phyloP scores from a whole-genome alignment of 2,888 invertebrate genomes.

The Pollenia labialis region DNA sequence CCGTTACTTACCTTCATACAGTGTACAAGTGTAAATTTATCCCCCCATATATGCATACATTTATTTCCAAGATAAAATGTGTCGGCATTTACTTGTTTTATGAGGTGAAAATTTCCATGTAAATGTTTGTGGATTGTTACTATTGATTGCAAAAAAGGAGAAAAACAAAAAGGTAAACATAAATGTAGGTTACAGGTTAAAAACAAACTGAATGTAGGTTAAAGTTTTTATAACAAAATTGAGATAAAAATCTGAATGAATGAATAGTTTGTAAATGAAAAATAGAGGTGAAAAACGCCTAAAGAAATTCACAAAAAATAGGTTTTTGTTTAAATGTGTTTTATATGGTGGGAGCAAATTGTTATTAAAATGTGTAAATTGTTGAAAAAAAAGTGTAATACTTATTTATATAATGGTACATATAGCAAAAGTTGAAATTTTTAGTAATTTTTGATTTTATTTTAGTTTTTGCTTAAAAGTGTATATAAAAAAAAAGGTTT shows the following conservation, averaged over 20 bases:
- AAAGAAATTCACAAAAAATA: slow-evolving; percentile 1
- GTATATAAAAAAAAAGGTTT: too few species aligned
- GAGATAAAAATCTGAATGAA: slow-evolving; percentile 47
- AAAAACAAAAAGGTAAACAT: slow-evolving; percentile 11
- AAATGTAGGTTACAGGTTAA: slow-evolving; percentile 67
- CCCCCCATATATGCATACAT: not conserved
- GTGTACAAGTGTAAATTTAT: not conserved
- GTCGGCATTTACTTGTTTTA: slow-evolving; percentile 52
- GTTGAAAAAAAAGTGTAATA: not conserved
- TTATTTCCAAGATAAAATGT: slow-evolving; percentile 16
- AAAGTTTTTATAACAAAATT: slow-evolving; percentile 45
- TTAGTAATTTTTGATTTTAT: too few species aligned
- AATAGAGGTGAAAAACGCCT: slow-evolving; percentile 4
- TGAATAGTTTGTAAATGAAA: slow-evolving; percentile 16
- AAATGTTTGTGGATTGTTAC: slow-evolving; percentile 57
- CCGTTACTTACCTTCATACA: not conserved
- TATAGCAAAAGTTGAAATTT: too few species aligned
- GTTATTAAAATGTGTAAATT: slow-evolving; percentile 4
- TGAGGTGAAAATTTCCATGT: slow-evolving; percentile 72
- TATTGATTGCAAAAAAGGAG: slow-evolving; percentile 52
- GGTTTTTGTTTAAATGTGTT: not conserved
- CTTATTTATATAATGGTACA: too few species aligned
- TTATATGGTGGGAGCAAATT: not conserved
- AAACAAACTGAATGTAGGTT: slow-evolving; percentile 45
- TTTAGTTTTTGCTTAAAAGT: too few species aligned